A percentile compares a stretch with the other conserved stretches of the same genome.
Evolutionary conservation across 2,797 vertebrate species (phyloP).

Genomic region (Geotrypetes seraphini): DNA sequence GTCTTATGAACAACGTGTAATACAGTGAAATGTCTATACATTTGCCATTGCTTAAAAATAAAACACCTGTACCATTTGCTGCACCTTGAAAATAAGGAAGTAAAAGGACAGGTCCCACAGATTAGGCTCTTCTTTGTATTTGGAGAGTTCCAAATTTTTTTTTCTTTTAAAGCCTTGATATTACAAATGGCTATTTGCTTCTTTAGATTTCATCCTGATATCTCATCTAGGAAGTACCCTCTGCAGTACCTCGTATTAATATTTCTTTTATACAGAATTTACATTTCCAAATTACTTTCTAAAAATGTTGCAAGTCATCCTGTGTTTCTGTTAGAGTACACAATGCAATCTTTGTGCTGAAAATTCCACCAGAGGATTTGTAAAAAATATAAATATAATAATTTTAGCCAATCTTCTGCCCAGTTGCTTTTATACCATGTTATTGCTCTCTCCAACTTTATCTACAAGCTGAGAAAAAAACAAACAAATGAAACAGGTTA

Average conservation of each 20-base stretch:
- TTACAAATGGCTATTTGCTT: slow-evolving; percentile 22
- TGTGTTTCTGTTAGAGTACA: slow-evolving; percentile 35
- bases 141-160: slow-evolving; percentile 22
- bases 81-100: slow-evolving; percentile 37
- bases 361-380: slow-evolving; percentile 54
- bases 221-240: slow-evolving; percentile 34
- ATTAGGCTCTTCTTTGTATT: slow-evolving; percentile 24
- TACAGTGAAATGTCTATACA: not conserved
- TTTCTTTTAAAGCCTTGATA: slow-evolving; percentile 23
- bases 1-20: slow-evolving; percentile 24
- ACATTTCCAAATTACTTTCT: slow-evolving; percentile 46
- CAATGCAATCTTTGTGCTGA: slow-evolving; percentile 54
- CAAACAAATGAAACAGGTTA: not conserved
- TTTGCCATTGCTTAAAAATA: slow-evolving; percentile 28
- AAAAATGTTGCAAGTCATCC: slow-evolving; percentile 52
- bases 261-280: slow-evolving; percentile 37
- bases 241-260: slow-evolving; percentile 35
- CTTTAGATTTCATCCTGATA: slow-evolving; percentile 32
- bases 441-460: slow-evolving; percentile 90
- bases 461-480: slow-evolving; percentile 74
- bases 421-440: slow-evolving; percentile 83
- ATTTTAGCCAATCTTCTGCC: slow-evolving; percentile 50
- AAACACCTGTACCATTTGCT: slow-evolving; percentile 22
- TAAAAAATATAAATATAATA: slow-evolving; percentile 67
- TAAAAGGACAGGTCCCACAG: slow-evolving; percentile 32